A percentile compares a stretch with the other conserved stretches of the same genome.
Conservation (phyloP, 2,113 vertebrate genomes). For the Sakesphorus luctuosus region DNA sequence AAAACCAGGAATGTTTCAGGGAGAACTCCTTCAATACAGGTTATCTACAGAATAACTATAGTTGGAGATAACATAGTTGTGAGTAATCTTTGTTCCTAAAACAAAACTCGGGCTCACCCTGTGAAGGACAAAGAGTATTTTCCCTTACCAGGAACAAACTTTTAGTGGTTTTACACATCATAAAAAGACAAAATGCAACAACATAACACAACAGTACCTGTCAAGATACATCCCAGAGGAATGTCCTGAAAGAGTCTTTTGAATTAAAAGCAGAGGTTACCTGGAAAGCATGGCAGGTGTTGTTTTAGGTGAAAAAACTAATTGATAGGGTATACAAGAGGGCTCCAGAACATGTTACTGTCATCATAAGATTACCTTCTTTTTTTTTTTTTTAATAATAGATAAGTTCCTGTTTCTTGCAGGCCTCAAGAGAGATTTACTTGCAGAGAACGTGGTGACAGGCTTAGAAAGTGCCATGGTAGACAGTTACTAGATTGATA, state of each 20-base stretch:
- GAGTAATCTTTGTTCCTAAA: neutral
- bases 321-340: neutral
- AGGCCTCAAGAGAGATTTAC: neutral
- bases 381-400: neutral
- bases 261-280: neutral
- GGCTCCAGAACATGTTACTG: neutral
- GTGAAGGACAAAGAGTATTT: neutral
- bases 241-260: neutral
- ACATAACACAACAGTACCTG: neutral
- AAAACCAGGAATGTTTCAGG: neutral
- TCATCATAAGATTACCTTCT: neutral
- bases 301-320: neutral
- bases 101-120: accelerated
- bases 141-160: neutral
- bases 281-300: neutral
- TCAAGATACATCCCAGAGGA: neutral
- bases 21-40: neutral
- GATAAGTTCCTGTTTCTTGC: neutral
- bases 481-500: neutral
- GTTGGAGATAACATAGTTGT: neutral
- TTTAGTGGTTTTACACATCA: neutral
- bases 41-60: neutral
- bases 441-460: neutral
- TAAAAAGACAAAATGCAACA: neutral
- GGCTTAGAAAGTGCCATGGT: neutral